These are phyloP conservation scores for Epirrhoe tristata DNA, from an alignment of 2,888 invertebrate species.

Conservation along the genomic window DNA sequence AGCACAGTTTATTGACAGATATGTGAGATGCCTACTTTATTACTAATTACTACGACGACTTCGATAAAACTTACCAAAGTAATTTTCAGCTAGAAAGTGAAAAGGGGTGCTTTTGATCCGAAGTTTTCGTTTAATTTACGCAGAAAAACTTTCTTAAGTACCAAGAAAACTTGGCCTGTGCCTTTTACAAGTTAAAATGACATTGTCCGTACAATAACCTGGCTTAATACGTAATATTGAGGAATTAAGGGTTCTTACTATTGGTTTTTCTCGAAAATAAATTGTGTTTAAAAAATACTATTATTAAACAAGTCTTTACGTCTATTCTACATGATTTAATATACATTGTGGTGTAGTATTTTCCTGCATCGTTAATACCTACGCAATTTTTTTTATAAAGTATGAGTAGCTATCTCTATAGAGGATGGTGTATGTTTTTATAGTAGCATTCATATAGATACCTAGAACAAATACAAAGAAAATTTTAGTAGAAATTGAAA, in stretches of 20 bases:
- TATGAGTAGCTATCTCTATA: too few species aligned
- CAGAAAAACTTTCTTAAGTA: constrained; percentile 44
- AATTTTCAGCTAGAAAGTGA: constrained; percentile 33
- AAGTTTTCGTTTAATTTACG: constrained; percentile 34
- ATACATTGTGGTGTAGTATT: too few species aligned
- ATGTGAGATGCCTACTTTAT: too few species aligned
- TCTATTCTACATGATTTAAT: too few species aligned
- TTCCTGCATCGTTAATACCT: too few species aligned
- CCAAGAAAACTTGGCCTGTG: constrained; percentile 47
- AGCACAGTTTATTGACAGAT: too few species aligned
- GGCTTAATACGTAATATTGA: constrained; percentile 43
- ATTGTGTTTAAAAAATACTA: background rate
- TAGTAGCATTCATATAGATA: too few species aligned
- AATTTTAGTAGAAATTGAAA: too few species aligned
- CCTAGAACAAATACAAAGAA: too few species aligned
- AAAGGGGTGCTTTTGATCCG: constrained; percentile 31
- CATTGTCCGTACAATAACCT: constrained; percentile 60
- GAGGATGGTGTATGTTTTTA: too few species aligned
- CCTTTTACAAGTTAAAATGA: constrained; percentile 55
- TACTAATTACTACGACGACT: constrained; percentile 7
- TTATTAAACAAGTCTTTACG: too few species aligned
- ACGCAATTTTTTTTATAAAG: too few species aligned
- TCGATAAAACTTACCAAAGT: constrained; percentile 23
- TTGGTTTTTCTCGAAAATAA: constrained; percentile 22
- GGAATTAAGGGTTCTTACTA: constrained; percentile 46